A percentile compares a stretch with the other conserved stretches of the same genome.
phyloP scores from a whole-genome alignment of 2,113 vertebrate genomes.

The Peromyscus maniculatus region DNA sequence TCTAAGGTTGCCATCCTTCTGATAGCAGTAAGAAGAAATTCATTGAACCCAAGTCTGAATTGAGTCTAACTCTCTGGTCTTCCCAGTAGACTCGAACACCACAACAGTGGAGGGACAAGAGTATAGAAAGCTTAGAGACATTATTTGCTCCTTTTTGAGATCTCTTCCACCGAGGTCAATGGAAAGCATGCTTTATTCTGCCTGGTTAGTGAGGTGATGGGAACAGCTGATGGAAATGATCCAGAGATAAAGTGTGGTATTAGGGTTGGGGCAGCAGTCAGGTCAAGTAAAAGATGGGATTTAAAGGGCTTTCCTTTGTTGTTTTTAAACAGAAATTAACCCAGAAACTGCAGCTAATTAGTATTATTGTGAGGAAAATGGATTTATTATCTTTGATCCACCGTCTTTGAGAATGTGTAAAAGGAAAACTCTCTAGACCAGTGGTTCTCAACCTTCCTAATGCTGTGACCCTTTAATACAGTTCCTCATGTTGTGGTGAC shows the following conservation, averaged over 20 bases:
- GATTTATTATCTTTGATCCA: neutral
- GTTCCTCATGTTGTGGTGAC: neutral
- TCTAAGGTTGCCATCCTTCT: neutral
- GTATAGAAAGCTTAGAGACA: neutral
- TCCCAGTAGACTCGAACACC: neutral
- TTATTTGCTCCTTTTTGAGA: neutral
- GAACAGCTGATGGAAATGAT: neutral
- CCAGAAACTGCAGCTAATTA: neutral
- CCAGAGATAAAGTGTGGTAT: neutral
- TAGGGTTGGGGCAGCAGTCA: neutral
- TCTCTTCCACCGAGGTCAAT: neutral
- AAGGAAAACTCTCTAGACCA: neutral
- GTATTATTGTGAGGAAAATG: neutral
- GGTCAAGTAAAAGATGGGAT: neutral
- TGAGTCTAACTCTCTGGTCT: neutral
- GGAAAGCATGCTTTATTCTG: neutral
- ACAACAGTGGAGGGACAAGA: neutral
- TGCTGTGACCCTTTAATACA: neutral
- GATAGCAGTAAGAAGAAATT: neutral
- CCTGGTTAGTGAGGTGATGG: neutral
- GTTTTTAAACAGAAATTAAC: neutral
- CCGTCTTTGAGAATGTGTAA: neutral
- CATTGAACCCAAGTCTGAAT: neutral
- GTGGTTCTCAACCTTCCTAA: neutral
- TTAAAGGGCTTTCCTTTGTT: neutral